phyloP scores from a whole-genome alignment of 2,797 vertebrate genomes.

The Coregonus suidteri region DNA sequence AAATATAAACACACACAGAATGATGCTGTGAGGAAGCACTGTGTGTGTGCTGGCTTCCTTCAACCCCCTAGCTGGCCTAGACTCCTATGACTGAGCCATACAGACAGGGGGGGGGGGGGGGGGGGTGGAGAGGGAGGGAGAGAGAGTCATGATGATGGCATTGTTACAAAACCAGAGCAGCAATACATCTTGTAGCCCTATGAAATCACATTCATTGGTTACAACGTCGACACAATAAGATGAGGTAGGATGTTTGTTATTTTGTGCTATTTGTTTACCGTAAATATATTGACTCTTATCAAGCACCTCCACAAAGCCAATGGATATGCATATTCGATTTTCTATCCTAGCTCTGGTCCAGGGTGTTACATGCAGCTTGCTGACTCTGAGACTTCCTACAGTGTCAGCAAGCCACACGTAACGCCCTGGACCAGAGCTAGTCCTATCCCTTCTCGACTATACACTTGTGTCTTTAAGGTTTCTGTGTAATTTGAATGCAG shows the following conservation, averaged over 20 bases:
- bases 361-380: background rate
- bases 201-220: slow-evolving; percentile 5
- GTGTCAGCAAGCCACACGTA: background rate
- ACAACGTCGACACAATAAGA: slow-evolving; percentile 45
- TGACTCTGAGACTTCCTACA: background rate
- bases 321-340: no score
- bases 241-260: no score
- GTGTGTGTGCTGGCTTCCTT: slow-evolving; percentile 48
- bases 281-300: no score
- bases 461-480: background rate
- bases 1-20: slow-evolving; percentile 25
- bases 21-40: slow-evolving; percentile 56
- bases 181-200: background rate
- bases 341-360: no score
- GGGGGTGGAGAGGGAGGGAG: slow-evolving; percentile 44
- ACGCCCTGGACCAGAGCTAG: background rate
- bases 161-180: background rate
- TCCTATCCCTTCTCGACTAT: background rate
- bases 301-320: no score
- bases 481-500: background rate
- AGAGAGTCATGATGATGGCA: slow-evolving; percentile 35
- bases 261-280: no score
- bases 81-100: slow-evolving; percentile 66
- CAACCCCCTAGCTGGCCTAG: slow-evolving; percentile 48
- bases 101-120: slow-evolving; percentile 24